A percentile compares a stretch with the other conserved stretches of the same genome.
Evolutionary conservation across 2,113 vertebrate genomes (phyloP).

Genomic region (Tympanuchus pallidicinctus): DNA sequence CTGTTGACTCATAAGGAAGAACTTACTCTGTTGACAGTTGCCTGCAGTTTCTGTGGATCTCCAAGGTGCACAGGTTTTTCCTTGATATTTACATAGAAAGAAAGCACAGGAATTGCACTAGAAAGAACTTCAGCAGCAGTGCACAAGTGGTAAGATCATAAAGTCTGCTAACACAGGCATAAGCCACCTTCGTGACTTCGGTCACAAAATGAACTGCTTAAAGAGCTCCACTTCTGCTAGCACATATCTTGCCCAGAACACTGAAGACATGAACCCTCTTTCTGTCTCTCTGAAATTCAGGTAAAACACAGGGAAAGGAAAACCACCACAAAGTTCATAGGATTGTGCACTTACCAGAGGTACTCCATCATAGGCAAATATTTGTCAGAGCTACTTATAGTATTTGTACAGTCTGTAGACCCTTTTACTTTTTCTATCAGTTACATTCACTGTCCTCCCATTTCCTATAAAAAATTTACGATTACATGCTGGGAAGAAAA

Average conservation of each 20-base stretch:
- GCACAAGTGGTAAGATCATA: background rate
- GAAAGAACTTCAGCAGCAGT: background rate
- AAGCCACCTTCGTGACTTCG: background rate
- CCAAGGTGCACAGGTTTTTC: background rate
- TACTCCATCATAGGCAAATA: background rate
- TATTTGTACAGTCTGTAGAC: background rate
- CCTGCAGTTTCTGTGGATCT: background rate
- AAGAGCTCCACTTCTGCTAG: background rate
- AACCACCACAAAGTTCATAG: background rate
- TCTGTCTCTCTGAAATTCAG: background rate
- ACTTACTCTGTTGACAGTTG: background rate
- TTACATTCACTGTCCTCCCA: background rate
- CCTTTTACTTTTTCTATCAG: background rate
- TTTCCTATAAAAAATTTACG: background rate
- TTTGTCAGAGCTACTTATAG: background rate
- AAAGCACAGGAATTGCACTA: background rate
- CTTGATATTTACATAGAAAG: background rate
- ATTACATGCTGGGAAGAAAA: background rate
- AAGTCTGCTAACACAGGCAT: constrained; percentile 29
- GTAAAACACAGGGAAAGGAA: background rate
- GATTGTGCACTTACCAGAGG: background rate
- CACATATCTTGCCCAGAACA: background rate
- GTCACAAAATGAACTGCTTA: background rate
- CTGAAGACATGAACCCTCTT: background rate
- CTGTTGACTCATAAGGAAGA: background rate